phyloP scores from a whole-genome alignment of 2,113 vertebrate genomes.

The Pachycephala philippinensis region DNA sequence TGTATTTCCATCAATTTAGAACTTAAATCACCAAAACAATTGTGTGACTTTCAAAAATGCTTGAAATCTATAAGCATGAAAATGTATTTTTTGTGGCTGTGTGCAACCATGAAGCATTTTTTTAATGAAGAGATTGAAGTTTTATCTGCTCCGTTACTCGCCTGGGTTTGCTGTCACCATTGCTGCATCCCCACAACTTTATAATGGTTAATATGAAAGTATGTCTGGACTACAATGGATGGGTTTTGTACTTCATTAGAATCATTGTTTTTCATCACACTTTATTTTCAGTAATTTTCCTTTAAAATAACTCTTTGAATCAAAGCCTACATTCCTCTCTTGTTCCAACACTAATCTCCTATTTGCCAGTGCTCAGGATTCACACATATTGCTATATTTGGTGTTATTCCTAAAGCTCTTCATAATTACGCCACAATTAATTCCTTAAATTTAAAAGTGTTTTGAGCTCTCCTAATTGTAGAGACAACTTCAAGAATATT shows the following conservation, averaged over 20 bases:
- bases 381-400: conserved; percentile 37
- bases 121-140: conserved; percentile 35
- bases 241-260: background rate
- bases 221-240: background rate
- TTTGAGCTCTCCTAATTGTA: background rate
- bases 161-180: background rate
- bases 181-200: background rate
- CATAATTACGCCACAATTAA: conserved; percentile 31
- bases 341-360: conserved; percentile 8
- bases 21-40: conserved; percentile 42
- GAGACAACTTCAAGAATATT: conserved; percentile 12
- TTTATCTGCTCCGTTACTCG: background rate
- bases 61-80: conserved; percentile 1
- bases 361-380: conserved; percentile 10
- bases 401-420: conserved; percentile 37
- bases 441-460: conserved; percentile 29
- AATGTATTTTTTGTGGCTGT: conserved; percentile 30
- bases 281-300: conserved; percentile 5
- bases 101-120: background rate
- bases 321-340: background rate
- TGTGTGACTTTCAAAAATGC: conserved; percentile 36
- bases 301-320: conserved; percentile 44
- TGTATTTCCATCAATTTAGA: conserved; percentile 25
- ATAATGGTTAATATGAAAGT: background rate
- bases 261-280: conserved; percentile 5